Base-by-base conservation (phyloP, 2,888 invertebrate species). In the Seira musarum region DNA sequence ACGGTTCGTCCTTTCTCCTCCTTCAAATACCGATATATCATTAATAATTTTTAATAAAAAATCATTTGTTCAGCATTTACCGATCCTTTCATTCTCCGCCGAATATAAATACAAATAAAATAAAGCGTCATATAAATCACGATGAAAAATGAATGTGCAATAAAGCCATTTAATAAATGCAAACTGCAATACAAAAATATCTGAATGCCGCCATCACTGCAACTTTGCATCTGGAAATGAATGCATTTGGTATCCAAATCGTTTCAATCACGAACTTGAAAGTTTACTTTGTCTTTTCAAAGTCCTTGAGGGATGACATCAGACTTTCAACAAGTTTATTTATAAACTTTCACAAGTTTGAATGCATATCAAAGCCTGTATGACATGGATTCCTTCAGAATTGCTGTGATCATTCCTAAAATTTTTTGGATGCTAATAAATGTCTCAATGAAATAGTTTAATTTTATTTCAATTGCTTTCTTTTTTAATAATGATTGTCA, bases 251-350 rank as follows among this genome's bases (percentile, higher is more conserved):
- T 40, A 40, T 13, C 13, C 13, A 40, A 40, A 40, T 13, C 6
- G 13, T 40, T 68, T 74, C 67, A 15, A 63, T 75, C 75, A 75
- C 75, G 68, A 75, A 75, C 68, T 57, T 68, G 75, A 74, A 67
- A 74, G 67, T 67, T 53, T 40, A 66, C 30, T 57, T 57, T 49
- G 21, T 30, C 13, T 40, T 40, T 40, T 13, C 13, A 40, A 6
- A 40, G 40, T 40, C 40, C 40, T 40, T 40, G 40, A 40, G 40
- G n/a, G n/a, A n/a, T 40, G 40, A 40, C 40, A 40, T 40, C 40
- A 40, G 13, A 40, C 40, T 8, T 13, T 6, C 40, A 40, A 40
- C 40, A 40, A 8, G 6, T 13, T 40, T 6, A 13, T 40, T 40
- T 40, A 6, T 8, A 8, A 40, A 40, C 40, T 40, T 40, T 40